Base-by-base conservation (phyloP, 2,797 vertebrate genomes). In the Helicolenus hilgendorfi region DNA sequence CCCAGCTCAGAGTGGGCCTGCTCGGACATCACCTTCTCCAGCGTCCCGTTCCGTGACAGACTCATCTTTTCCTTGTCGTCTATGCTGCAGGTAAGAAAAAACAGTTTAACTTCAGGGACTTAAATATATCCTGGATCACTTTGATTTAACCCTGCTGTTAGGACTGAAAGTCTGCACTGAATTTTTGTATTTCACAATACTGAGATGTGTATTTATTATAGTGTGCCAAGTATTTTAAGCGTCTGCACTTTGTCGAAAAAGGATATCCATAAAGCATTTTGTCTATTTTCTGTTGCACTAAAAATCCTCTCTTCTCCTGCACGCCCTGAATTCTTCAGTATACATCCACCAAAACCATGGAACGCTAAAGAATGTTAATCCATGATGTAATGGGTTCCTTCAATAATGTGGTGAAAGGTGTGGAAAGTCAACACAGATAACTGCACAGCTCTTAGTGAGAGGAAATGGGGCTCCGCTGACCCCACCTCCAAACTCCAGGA, bases 1-100 rank as follows among this genome's bases (percentile, higher is more conserved):
- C 76, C 89, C 20, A 85, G 87, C 11, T 97, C 96, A 1, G 90
- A 89, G 38, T 27, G 83, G 75, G 77, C 49, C 65, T 80, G 92
- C 84, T 96, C 94, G 10, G 91, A 92, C 0, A 73, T 0, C 0
- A 83, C 79, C 91, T 96, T 97, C 83, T 98, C 97, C 90, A 97
- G 78, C 1, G 97, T 97, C 36, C 97, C 97, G 6, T 91, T 97
- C 55, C 89, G 91, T 70, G 96, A 93, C 72, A 97, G 90, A 92
- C 96, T 97, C 97, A 97, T 97, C 33, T 72, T 73, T 94, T 94
- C 26, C 41, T 71, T 53, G 59, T 38, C 64, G 31, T 56, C 18
- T 77, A 3, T 78, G 59, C 69, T 84, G 76, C 56, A 73, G 38
- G 33, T 45, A n/a, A 86, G 27, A 72, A 45, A 69, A 70, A 62